Evolutionary conservation across 2,797 vertebrate genomes (phyloP).

Genomic region (Sebastes taczanowskii): DNA sequence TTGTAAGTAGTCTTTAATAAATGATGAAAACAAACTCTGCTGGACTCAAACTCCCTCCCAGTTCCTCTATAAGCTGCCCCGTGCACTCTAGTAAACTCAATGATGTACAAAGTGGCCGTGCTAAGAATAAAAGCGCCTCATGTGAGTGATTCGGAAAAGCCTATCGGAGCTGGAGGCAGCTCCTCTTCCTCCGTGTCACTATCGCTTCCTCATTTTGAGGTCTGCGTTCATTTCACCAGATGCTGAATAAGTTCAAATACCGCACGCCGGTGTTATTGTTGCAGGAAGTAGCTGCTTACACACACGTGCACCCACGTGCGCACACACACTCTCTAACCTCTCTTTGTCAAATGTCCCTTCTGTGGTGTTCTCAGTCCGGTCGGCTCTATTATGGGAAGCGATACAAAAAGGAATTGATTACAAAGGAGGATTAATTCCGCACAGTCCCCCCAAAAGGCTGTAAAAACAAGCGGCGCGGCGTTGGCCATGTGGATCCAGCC

Average conservation of each 20-base stretch:
- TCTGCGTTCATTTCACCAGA: slow-evolving; percentile 62
- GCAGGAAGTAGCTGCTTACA: slow-evolving; percentile 72
- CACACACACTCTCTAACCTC: slow-evolving; percentile 2
- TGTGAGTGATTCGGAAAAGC: slow-evolving; percentile 58
- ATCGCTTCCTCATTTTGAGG: slow-evolving; percentile 78
- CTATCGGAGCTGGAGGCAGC: slow-evolving; percentile 50
- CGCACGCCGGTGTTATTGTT: slow-evolving; percentile 42
- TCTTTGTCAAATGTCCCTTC: slow-evolving; percentile 24
- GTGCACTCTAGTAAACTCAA: slow-evolving; percentile 59
- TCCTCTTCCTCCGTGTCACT: slow-evolving; percentile 71
- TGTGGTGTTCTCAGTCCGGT: neutral
- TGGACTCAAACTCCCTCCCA: neutral
- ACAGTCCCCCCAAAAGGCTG: slow-evolving; percentile 31
- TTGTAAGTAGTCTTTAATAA: neutral
- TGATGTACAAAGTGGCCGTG: slow-evolving; percentile 24
- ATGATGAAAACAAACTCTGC: neutral
- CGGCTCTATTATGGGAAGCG: slow-evolving; percentile 39
- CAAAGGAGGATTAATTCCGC: slow-evolving; percentile 52
- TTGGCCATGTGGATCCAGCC: slow-evolving; percentile 44
- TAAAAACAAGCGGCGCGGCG: slow-evolving; percentile 49
- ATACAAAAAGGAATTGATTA: slow-evolving; percentile 62
- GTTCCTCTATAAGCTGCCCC: neutral
- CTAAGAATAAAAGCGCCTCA: slow-evolving; percentile 73
- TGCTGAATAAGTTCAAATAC: slow-evolving; percentile 64
- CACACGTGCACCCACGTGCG: slow-evolving; percentile 25